Evolutionary conservation across 37 sponge, comb jelly and placozoan genomes (phyloP), one percentile per base, ranked within the genome.

Genomic region (Bolinopsis microptera): DNA sequence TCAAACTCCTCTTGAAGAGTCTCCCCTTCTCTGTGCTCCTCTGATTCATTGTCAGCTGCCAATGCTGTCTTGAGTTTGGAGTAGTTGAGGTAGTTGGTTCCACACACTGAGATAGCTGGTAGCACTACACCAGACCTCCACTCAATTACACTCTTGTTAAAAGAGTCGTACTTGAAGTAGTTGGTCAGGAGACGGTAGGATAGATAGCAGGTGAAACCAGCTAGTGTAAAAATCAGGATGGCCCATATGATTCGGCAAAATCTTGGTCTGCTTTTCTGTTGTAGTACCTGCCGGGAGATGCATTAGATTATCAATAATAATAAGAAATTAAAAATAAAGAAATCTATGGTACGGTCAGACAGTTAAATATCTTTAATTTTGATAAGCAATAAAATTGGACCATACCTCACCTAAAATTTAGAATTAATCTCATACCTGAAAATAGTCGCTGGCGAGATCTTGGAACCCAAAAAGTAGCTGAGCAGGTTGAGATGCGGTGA

Each of bases 401-500:
- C n/a, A n/a, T n/a, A n/a, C n/a, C n/a, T n/a, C n/a, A n/a, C n/a
- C n/a, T n/a, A n/a, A n/a, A n/a, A n/a, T n/a, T 48, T 5, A 48
- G 13, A 48, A 48, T 13, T 48, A 48, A 48, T 5, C 9, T 5
- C 13, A 48, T 48, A 48, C 61, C 75, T 72, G 75, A 21, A 72
- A 30, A 72, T 72, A 72, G 75, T 72, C 75, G 75, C 75, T 72
- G 75, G 75, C 31, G n/a, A 72, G 25, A 72, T 72, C 75, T 24
- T 72, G 13, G n/a, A 72, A 5, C 2, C 75, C 75, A 72, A 72
- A 72, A 3, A 72, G 75, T 22, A 67, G n/a, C n/a, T n/a, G n/a
- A n/a, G n/a, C n/a, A n/a, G n/a, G n/a, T n/a, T n/a, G n/a, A n/a
- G n/a, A n/a, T 13, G 13, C 68, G 68, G 13, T 21, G 18, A 67